Conservation (phyloP, 2,888 invertebrate genomes). For the Acrobasis suavella region DNA sequence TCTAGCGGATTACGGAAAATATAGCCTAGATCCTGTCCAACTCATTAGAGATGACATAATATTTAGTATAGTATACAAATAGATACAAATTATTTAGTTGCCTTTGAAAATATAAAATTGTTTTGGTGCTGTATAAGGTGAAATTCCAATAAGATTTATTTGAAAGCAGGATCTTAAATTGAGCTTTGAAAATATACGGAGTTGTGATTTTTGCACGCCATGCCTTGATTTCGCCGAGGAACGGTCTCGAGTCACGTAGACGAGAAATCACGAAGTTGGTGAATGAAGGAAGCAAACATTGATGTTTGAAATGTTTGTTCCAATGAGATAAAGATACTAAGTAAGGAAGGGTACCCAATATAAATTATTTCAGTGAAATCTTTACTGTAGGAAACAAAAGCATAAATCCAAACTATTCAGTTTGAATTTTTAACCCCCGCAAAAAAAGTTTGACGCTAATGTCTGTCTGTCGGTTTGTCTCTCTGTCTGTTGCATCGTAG, state of each 20-base stretch:
- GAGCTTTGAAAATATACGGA: neutral
- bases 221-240: neutral
- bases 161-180: neutral
- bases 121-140: neutral
- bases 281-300: constrained; percentile 5
- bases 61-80: no score
- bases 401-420: no score
- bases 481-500: no score
- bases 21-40: no score
- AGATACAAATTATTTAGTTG: neutral
- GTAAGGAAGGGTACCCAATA: no score
- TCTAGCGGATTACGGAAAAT: no score
- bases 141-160: neutral
- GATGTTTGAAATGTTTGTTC: neutral
- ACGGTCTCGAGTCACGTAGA: constrained; percentile 1
- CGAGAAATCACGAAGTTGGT: constrained; percentile 10
- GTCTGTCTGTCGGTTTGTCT: no score
- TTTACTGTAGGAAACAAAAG: no score
- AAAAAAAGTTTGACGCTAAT: no score
- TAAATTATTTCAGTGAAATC: no score
- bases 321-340: constrained; percentile 1
- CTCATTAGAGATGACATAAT: no score
- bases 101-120: neutral
- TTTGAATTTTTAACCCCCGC: no score
- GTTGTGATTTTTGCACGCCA: neutral